A percentile compares a stretch with the other conserved stretches of the same genome.
Conservation (phyloP, 2,797 vertebrate species). For the Thripadectes ignobilis region DNA sequence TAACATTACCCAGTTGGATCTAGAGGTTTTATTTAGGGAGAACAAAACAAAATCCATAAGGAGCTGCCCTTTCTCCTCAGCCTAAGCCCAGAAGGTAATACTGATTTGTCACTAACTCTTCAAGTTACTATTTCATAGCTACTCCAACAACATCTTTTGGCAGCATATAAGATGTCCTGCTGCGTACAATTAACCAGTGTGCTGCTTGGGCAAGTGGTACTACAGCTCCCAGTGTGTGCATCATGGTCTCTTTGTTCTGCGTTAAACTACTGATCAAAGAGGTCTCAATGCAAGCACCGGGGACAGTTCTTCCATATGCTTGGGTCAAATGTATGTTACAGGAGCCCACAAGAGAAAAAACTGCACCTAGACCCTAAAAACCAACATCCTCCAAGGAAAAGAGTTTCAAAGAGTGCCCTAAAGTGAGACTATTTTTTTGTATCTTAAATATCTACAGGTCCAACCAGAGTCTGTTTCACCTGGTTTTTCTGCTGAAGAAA, state of each 20-base stretch:
- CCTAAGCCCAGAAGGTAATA: conserved; percentile 1
- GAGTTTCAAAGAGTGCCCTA: background rate
- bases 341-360: background rate
- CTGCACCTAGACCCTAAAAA: background rate
- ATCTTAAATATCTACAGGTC: background rate
- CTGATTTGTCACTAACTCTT: conserved; percentile 32
- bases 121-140: conserved; percentile 23
- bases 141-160: conserved; percentile 24
- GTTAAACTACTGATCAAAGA: background rate
- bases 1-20: background rate
- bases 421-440: background rate
- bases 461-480: background rate
- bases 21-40: background rate
- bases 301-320: background rate
- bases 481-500: background rate
- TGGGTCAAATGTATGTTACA: background rate
- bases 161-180: conserved; percentile 11
- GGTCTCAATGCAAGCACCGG: background rate
- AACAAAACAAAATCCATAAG: conserved; percentile 18
- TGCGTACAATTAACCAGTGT: conserved; percentile 27
- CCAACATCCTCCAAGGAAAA: background rate
- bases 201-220: background rate
- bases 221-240: background rate
- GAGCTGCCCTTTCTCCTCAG: conserved; percentile 9
- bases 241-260: background rate